Conservation (phyloP, 2,888 invertebrate genomes). For the Hirtodrosophila alboralis region DNA sequence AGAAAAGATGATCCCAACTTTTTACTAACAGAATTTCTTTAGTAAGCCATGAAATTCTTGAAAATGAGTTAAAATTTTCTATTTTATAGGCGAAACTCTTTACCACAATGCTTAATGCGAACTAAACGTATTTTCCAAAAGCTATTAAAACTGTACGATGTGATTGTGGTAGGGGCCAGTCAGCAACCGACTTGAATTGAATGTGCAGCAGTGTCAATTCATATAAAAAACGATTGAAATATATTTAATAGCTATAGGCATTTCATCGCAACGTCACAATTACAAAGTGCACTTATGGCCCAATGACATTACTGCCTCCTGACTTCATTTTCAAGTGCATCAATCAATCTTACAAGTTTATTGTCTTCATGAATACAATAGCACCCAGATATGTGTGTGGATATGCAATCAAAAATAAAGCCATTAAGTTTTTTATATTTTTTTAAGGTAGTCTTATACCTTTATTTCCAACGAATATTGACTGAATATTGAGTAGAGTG, state of each 20-base stretch:
- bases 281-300: conserved; percentile 64
- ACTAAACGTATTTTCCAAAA: too few relatives aligned
- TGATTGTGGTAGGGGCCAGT: conserved; percentile 13
- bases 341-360: conserved; percentile 61
- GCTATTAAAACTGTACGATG: conserved; percentile 10
- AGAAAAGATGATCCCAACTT: too few relatives aligned
- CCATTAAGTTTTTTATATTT: conserved; percentile 36
- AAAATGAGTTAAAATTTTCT: conserved; percentile 28
- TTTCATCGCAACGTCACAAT: conserved; percentile 63
- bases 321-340: conserved; percentile 52
- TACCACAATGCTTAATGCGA: conserved; percentile 25
- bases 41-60: too few relatives aligned
- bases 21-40: too few relatives aligned
- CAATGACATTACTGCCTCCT: conserved; percentile 49
- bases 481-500: conserved; percentile 22
- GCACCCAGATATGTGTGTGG: conserved; percentile 22
- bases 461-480: conserved; percentile 5
- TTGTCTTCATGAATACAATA: conserved; percentile 51
- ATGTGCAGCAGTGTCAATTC: conserved; percentile 24
- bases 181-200: conserved; percentile 22
- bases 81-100: conserved; percentile 16
- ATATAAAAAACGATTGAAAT: conserved; percentile 32
- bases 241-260: conserved; percentile 42
- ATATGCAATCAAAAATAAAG: conserved; percentile 37
- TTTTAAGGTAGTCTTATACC: conserved; percentile 41